Evolutionary conservation across 2,113 vertebrate species (phyloP).

Genomic region (Bungarus multicinctus): DNA sequence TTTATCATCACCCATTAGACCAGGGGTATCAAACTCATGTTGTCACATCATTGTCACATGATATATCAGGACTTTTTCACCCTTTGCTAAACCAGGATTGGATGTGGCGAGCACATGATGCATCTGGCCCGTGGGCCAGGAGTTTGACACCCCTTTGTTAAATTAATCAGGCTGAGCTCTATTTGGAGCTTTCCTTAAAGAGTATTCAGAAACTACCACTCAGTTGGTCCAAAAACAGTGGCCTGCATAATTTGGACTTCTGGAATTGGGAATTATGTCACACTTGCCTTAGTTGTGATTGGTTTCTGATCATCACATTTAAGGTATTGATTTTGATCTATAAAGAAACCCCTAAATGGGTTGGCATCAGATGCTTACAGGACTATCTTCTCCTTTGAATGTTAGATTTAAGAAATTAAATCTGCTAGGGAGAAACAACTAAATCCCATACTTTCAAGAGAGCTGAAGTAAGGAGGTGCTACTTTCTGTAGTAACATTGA

Average conservation of each 20-base stretch:
- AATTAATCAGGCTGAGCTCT: background rate
- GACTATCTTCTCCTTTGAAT: background rate
- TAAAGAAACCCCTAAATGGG: background rate
- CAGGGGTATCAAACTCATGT: too few species aligned
- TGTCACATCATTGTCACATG: too few species aligned
- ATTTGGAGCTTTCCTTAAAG: background rate
- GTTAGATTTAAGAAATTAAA: background rate
- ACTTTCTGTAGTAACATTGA: background rate
- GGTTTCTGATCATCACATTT: background rate
- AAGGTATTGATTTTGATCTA: background rate
- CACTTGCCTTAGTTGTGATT: background rate
- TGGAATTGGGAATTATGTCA: background rate
- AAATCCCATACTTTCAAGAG: background rate
- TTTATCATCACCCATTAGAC: background rate
- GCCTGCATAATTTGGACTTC: background rate
- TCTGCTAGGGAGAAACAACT: background rate
- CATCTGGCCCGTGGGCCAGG: too few species aligned
- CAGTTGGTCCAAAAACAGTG: background rate
- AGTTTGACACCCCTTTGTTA: background rate
- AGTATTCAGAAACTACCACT: background rate
- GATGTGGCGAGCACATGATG: too few species aligned
- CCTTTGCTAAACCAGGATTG: too few species aligned
- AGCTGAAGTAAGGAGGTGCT: background rate
- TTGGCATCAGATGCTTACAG: background rate
- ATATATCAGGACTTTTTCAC: too few species aligned